Evolutionary conservation across 2,113 vertebrate species (phyloP).

Genomic region (Trinectes maculatus): DNA sequence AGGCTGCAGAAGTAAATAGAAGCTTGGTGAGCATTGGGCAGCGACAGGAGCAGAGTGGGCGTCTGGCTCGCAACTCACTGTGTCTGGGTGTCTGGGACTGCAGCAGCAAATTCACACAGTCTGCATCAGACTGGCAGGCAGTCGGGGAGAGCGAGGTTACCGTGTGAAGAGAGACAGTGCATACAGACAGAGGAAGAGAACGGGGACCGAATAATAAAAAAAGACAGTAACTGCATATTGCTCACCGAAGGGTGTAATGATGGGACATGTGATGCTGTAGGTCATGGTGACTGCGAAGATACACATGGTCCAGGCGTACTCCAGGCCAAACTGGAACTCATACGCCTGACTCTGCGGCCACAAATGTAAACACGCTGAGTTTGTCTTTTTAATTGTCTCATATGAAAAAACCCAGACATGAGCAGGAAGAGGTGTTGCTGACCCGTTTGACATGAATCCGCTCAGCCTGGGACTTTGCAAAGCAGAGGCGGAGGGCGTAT

Average conservation of each 20-base stretch:
- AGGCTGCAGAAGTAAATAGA: conserved; percentile 73
- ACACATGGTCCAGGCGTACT: conserved; percentile 96
- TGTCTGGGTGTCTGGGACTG: conserved; percentile 76
- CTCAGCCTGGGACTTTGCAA: conserved; percentile 92
- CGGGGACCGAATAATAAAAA: conserved; percentile 5
- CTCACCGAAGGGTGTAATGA: conserved; percentile 96
- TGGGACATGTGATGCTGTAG: conserved; percentile 96
- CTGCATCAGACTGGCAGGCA: conserved; percentile 72
- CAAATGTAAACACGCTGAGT: background rate
- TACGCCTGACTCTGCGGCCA: conserved; percentile 88
- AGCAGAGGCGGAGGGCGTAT: conserved; percentile 89
- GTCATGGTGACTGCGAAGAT: conserved; percentile 95
- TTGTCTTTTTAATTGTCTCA: background rate
- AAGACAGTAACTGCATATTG: conserved; percentile 8
- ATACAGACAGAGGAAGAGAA: conserved; percentile 27
- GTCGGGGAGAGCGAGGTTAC: conserved; percentile 59
- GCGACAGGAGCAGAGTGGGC: conserved; percentile 81
- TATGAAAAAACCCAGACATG: background rate
- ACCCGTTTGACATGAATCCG: conserved; percentile 93
- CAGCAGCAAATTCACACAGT: conserved; percentile 77
- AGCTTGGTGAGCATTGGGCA: conserved; percentile 63
- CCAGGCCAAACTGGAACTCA: conserved; percentile 95
- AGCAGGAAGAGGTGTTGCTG: background rate
- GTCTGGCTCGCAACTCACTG: conserved; percentile 77
- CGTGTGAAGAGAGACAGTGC: conserved; percentile 34